Conservation (phyloP, 1,140 invertebrate genomes). For the Eueides isabella region DNA sequence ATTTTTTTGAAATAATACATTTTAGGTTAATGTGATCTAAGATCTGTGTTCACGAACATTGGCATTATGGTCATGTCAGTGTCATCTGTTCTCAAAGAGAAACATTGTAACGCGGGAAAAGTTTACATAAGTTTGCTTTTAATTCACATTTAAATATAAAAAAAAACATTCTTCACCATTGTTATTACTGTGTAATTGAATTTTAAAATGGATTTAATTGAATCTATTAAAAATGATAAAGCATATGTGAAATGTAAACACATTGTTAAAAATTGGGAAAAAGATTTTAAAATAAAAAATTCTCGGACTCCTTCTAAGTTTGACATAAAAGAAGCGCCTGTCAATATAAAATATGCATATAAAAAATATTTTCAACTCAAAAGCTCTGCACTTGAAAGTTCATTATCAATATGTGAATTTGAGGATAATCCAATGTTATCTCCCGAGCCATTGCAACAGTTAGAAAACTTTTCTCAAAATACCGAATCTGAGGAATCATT, state of each 20-base stretch:
- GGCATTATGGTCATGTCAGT: too few species aligned
- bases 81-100: too few species aligned
- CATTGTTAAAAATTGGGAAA: constrained; percentile 91
- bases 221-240: constrained; percentile 72
- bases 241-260: constrained; percentile 85
- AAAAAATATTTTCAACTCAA: constrained; percentile 91
- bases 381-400: constrained; percentile 87
- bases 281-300: constrained; percentile 87
- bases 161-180: neutral
- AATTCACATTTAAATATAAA: neutral
- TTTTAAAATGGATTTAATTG: constrained; percentile 66
- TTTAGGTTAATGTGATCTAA: too few species aligned
- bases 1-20: too few species aligned
- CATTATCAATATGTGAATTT: constrained; percentile 79
- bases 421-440: constrained; percentile 65
- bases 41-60: too few species aligned
- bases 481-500: constrained; percentile 47
- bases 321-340: constrained; percentile 89
- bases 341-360: constrained; percentile 88
- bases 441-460: constrained; percentile 47
- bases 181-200: neutral
- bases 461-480: constrained; percentile 36
- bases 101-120: neutral
- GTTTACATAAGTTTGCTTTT: neutral
- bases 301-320: constrained; percentile 89